phyloP scores from a whole-genome alignment of 2,797 vertebrate genomes.

The Microtus agrestis region DNA sequence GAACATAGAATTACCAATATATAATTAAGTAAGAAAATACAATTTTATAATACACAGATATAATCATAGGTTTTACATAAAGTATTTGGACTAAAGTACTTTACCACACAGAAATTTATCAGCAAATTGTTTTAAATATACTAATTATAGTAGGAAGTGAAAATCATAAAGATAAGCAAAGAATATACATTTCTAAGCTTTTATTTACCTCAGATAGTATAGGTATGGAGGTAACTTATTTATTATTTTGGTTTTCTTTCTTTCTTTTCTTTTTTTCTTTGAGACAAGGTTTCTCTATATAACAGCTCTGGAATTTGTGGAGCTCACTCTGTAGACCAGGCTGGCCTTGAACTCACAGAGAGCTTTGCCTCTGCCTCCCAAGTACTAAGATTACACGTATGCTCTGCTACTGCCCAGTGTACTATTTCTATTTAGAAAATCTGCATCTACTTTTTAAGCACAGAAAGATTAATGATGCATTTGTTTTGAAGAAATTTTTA shows the following conservation, averaged over 20 bases:
- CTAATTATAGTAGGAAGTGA: not conserved
- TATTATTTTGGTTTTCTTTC: not conserved
- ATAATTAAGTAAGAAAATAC: not conserved
- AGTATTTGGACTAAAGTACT: not conserved
- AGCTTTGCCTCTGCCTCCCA: no score
- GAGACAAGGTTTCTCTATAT: no score
- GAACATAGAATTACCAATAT: conserved; percentile 9
- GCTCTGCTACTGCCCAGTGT: no score
- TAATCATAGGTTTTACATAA: not conserved
- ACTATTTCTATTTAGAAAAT: not conserved
- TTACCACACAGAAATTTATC: not conserved
- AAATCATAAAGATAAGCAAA: not conserved
- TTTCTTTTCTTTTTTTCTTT: no score
- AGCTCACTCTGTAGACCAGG: no score
- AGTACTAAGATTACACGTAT: no score
- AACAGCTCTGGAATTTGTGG: no score
- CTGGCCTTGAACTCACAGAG: no score
- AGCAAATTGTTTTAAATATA: not conserved
- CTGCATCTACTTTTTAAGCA: not conserved
- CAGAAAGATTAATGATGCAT: not conserved
- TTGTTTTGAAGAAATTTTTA: not conserved
- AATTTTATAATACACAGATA: not conserved
- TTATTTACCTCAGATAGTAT: not conserved
- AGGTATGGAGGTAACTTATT: not conserved
- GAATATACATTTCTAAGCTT: not conserved